Evolutionary conservation across 2,888 invertebrate genomes (phyloP), one percentile per base, ranked within the genome.

Genomic region (Capitulum mitella): DNA sequence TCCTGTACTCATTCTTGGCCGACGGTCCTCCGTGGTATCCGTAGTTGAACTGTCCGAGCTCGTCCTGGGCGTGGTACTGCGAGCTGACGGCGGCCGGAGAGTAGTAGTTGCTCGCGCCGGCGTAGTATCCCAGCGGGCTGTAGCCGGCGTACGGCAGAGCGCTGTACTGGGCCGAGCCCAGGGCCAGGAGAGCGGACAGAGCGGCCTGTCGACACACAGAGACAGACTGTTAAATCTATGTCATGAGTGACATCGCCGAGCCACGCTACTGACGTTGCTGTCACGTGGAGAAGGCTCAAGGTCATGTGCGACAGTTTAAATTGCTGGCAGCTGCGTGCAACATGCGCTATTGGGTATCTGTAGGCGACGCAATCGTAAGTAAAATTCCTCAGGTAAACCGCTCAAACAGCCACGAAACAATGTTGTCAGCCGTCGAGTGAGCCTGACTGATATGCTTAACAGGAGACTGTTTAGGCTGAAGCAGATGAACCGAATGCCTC

Each of bases 1-100:
- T 81, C 34, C 81, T 78, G 46, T 58, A 77, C 77, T 91, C 91
- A 40, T 89, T 87, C 84, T 91, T 91, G 81, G 91, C 87, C 82
- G 90, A 90, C 78, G 89, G 88, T 79, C 90, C 90, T 82, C 89
- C 90, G 26, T 89, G 85, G 84, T 91, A 91, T 43, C 90, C 91
- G 84, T 89, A 89, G 80, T 87, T 86, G 70, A 26, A 70, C 34
- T 26, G 22, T 34, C 70, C 70, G 14, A 74, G 22, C 74, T 40
- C 74, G 40, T 74, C 74, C 40, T 74, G 74, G 1, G 74, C 37
- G 74, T 74, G 74, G 40, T 74, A 74, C 74, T 74, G 74, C 14
- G 74, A 74, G 61, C 61, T 61, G 29, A 32, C 32, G 29, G 10
- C 32, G 16, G 32, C 61, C 14, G 61, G 61, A 3, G 61, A 32